Percentiles rank a stretch among this genome's conserved stretches.
phyloP scores from a whole-genome alignment of 2,888 invertebrate genomes.

The Caenorhabditis panamensis region DNA sequence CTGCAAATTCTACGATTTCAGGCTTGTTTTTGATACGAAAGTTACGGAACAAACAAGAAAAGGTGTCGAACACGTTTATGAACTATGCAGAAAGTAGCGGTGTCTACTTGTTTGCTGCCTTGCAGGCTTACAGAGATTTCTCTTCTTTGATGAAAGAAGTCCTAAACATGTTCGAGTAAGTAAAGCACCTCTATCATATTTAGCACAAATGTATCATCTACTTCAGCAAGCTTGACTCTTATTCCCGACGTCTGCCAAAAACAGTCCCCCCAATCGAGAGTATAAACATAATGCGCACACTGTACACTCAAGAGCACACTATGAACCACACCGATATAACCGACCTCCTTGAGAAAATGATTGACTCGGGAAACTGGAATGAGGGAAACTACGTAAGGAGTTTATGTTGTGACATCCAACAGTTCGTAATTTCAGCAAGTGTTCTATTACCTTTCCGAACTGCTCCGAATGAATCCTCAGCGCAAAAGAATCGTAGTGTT shows the following conservation, averaged over 20 bases:
- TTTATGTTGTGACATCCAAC: not conserved
- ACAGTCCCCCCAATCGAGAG: constrained; percentile 37
- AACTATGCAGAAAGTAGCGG: not conserved
- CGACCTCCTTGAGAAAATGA: constrained; percentile 46
- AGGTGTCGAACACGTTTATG: constrained; percentile 3
- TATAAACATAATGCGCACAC: constrained; percentile 38
- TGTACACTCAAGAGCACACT: constrained; percentile 47
- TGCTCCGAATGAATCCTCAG: constrained; percentile 21
- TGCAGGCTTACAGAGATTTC: constrained; percentile 7
- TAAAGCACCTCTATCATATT: not conserved
- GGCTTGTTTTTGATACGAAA: constrained; percentile 51
- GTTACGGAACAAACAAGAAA: constrained; percentile 23
- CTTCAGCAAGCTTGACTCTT: constrained; percentile 44
- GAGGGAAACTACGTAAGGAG: constrained; percentile 53
- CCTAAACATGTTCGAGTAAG: constrained; percentile 32
- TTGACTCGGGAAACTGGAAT: constrained; percentile 60
- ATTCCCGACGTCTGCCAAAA: constrained; percentile 23
- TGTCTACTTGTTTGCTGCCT: not conserved
- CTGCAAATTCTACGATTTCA: constrained; percentile 16
- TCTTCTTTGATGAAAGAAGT: constrained; percentile 15
- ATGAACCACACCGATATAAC: constrained; percentile 34
- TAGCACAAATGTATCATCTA: not conserved
- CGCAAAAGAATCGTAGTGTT: not conserved
- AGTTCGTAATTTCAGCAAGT: constrained; percentile 43
- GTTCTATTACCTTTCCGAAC: constrained; percentile 49